A percentile compares a stretch with the other conserved stretches of the same genome.
phyloP scores from a whole-genome alignment of 2,113 vertebrate species.

The Phrynosoma blainvillii region DNA sequence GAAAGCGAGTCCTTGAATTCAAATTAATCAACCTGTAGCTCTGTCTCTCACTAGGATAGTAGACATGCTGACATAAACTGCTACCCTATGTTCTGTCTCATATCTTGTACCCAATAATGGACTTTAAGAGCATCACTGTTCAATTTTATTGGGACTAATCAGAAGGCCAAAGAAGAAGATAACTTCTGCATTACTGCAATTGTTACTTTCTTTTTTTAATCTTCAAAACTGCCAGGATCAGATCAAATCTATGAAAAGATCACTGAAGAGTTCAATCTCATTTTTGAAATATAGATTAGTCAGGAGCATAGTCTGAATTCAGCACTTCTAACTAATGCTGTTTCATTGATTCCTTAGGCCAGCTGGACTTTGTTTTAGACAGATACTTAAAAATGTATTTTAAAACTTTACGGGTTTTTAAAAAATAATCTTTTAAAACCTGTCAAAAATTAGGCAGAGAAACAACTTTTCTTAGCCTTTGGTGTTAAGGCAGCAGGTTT shows the following conservation, averaged over 20 bases:
- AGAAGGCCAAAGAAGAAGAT: constrained; percentile 62
- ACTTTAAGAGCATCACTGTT: constrained; percentile 71
- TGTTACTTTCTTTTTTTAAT: constrained; percentile 70
- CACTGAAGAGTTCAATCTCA: constrained; percentile 74
- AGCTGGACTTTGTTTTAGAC: constrained; percentile 60
- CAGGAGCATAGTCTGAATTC: constrained; percentile 71
- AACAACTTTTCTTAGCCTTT: constrained; percentile 62
- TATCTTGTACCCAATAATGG: constrained; percentile 67
- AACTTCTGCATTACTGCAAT: constrained; percentile 71
- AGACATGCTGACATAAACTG: not conserved
- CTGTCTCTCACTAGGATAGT: not conserved
- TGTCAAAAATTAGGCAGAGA: constrained; percentile 68
- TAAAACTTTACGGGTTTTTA: constrained; percentile 73
- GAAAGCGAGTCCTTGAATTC: not conserved
- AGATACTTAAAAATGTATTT: constrained; percentile 74
- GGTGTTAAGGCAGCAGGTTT: constrained; percentile 52
- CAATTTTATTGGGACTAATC: constrained; percentile 71
- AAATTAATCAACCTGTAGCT: not conserved
- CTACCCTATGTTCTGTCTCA: constrained; percentile 1
- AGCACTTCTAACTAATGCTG: constrained; percentile 77
- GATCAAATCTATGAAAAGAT: constrained; percentile 71
- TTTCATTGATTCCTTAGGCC: constrained; percentile 76
- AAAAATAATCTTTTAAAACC: constrained; percentile 66
- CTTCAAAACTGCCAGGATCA: constrained; percentile 68
- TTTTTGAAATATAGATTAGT: constrained; percentile 81